These are phyloP conservation scores for Mesochorus sp. DNA, from an alignment of 2,888 invertebrate genomes.

Conservation along the genomic window DNA sequence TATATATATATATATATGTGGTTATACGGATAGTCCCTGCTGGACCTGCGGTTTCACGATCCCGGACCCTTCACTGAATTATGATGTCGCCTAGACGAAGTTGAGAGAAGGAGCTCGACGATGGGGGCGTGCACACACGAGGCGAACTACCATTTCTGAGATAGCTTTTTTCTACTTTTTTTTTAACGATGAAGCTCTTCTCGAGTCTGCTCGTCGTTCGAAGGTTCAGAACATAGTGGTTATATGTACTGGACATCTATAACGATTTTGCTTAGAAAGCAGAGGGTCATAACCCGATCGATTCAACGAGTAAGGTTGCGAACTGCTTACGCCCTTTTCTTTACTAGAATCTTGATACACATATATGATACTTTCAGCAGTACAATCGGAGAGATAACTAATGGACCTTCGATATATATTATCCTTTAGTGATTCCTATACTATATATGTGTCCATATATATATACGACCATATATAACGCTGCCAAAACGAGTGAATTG, in stretches of 20 bases:
- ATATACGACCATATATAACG: constrained; percentile 1
- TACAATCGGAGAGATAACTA: constrained; percentile 32
- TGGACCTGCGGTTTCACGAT: constrained; percentile 32
- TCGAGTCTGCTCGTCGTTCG: constrained; percentile 16
- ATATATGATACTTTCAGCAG: not conserved
- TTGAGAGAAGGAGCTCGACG: constrained; percentile 45
- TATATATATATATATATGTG: constrained; percentile 16
- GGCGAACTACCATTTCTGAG: not conserved
- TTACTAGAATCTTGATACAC: not conserved
- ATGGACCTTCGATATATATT: constrained; percentile 29
- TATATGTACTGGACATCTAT: not conserved
- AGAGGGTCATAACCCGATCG: not conserved
- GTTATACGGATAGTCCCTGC: constrained; percentile 25
- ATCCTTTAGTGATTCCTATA: constrained; percentile 27
- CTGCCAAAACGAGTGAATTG: constrained; percentile 47
- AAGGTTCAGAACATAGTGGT: constrained; percentile 2
- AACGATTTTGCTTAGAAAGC: not conserved
- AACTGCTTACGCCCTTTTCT: not conserved
- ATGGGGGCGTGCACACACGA: constrained; percentile 46
- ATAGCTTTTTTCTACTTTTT: constrained; percentile 11
- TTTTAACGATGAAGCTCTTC: constrained; percentile 24
- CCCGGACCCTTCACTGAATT: constrained; percentile 56
- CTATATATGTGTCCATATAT: constrained; percentile 6
- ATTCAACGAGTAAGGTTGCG: not conserved
- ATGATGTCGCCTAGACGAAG: constrained; percentile 61